A percentile compares a stretch with the other conserved stretches of the same genome.
phyloP scores from a whole-genome alignment of 2,888 invertebrate genomes.

The Lottia gigantea region DNA sequence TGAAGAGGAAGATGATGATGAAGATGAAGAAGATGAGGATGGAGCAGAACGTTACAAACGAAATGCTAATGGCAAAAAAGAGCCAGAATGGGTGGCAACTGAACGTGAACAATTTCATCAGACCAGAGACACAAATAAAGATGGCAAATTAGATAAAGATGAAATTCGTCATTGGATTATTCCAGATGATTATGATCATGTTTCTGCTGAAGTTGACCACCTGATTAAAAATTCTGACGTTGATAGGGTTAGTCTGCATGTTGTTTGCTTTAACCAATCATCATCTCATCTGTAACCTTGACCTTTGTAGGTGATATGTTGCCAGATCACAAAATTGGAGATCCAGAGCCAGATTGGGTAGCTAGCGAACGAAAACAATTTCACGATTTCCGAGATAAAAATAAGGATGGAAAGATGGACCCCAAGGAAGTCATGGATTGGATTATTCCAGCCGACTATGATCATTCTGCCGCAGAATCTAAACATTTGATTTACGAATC shows the following conservation, averaged over 20 bases:
- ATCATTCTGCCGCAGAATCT: constrained; percentile 96
- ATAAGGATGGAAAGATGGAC: constrained; percentile 88
- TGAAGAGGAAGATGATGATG: constrained; percentile 49
- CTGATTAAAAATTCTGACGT: constrained; percentile 91
- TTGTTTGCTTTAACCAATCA: neutral
- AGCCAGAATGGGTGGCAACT: constrained; percentile 94
- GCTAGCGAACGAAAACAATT: constrained; percentile 93
- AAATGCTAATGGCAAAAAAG: constrained; percentile 70
- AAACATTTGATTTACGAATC: constrained; percentile 95
- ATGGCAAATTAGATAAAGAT: constrained; percentile 85
- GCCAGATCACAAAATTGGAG: constrained; percentile 70
- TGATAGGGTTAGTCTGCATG: constrained; percentile 73
- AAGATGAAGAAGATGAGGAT: constrained; percentile 42
- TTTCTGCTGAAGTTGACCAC: constrained; percentile 93
- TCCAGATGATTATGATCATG: constrained; percentile 94
- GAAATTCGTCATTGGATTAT: constrained; percentile 90
- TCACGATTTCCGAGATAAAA: constrained; percentile 81
- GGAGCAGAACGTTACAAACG: constrained; percentile 47
- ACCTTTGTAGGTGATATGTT: constrained; percentile 83
- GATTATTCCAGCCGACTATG: constrained; percentile 96
- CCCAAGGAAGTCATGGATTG: constrained; percentile 84
- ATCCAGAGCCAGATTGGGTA: constrained; percentile 93
- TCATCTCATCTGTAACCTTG: constrained; percentile 27
- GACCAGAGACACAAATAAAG: constrained; percentile 82
- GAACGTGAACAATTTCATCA: constrained; percentile 90